These are phyloP conservation scores for Coranthus polyacanthus DNA, from an alignment of 2,797 vertebrate genomes.

Conservation along the genomic window DNA sequence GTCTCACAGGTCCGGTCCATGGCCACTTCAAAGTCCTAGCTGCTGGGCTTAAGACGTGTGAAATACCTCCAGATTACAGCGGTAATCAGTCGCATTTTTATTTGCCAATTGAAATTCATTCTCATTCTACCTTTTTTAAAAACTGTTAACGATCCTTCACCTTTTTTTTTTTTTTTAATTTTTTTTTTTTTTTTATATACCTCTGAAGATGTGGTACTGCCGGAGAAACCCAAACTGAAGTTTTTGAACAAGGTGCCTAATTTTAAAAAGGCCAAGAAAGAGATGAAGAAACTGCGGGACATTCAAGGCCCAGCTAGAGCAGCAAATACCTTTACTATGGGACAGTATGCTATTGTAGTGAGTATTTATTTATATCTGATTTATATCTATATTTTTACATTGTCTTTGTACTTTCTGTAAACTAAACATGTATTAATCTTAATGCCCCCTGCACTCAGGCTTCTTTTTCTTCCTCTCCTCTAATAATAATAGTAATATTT, in stretches of 20 bases:
- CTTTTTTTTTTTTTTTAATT: slow-evolving; percentile 1
- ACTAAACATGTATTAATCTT: no score
- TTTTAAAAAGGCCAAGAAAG: slow-evolving; percentile 86
- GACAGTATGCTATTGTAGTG: slow-evolving; percentile 94
- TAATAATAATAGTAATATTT: no score
- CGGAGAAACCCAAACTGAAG: slow-evolving; percentile 89
- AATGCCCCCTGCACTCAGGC: no score
- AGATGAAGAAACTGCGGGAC: slow-evolving; percentile 88
- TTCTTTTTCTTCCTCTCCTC: no score
- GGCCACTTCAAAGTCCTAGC: slow-evolving; percentile 72
- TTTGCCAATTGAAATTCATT: no score
- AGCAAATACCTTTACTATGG: slow-evolving; percentile 85
- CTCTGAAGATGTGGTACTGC: slow-evolving; percentile 83
- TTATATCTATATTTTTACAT: no score
- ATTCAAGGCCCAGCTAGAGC: slow-evolving; percentile 87
- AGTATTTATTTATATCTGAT: slow-evolving; percentile 66
- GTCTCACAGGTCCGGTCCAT: slow-evolving; percentile 68
- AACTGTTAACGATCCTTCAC: neutral
- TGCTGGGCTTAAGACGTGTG: slow-evolving; percentile 87
- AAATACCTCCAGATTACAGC: slow-evolving; percentile 88
- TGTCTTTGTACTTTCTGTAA: no score
- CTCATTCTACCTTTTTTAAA: neutral
- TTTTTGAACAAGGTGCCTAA: slow-evolving; percentile 91
- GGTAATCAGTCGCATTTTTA: no score
- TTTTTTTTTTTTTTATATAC: slow-evolving; percentile 5